These are phyloP conservation scores for Eudyptes chrysolophus DNA, from an alignment of 2,113 vertebrate species.

Conservation along the genomic window DNA sequence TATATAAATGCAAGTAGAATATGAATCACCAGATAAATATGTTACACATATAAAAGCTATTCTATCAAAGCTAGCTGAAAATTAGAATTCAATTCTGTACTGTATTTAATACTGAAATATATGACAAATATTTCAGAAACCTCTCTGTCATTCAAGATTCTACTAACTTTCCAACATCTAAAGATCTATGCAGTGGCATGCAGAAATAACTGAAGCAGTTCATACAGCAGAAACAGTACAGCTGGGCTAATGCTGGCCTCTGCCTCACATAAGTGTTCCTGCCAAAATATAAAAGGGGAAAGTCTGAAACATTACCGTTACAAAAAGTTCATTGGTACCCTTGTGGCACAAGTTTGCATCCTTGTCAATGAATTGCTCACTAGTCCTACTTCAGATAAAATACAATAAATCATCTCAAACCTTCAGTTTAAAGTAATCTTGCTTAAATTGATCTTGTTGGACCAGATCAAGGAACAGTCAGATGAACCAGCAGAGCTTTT, in stretches of 20 bases:
- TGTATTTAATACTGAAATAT: not conserved
- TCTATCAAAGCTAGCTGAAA: not conserved
- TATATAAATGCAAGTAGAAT: not conserved
- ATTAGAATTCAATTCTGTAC: not conserved
- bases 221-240: not conserved
- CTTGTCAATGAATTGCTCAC: not conserved
- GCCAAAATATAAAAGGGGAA: not conserved
- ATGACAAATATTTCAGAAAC: not conserved
- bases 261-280: not conserved
- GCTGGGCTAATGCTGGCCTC: not conserved
- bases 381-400: not conserved
- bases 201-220: not conserved
- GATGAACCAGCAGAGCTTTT: not conserved
- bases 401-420: not conserved
- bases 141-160: not conserved
- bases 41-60: not conserved
- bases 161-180: not conserved
- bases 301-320: not conserved
- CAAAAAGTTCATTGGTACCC: not conserved
- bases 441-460: not conserved
- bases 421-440: not conserved
- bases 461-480: not conserved
- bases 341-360: not conserved
- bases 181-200: not conserved
- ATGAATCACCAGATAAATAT: not conserved